A percentile compares a stretch with the other conserved stretches of the same genome.
Conservation (phyloP, 2,888 invertebrate genomes). For the Tetropium fuscum region DNA sequence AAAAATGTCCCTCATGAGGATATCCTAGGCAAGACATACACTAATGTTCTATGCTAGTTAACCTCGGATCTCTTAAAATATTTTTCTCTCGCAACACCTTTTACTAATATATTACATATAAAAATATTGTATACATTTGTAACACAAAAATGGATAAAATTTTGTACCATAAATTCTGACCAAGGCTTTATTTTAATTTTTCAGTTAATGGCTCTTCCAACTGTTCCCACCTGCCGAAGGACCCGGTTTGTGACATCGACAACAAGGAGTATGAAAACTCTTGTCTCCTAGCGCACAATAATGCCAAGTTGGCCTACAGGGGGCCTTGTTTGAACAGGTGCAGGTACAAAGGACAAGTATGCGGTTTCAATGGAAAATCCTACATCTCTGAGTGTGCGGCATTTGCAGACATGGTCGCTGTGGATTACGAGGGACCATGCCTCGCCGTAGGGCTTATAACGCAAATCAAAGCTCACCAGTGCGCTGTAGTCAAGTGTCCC, state of each 20-base stretch:
- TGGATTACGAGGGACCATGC: slow-evolving; percentile 88
- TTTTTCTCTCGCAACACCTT: no score
- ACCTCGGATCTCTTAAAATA: no score
- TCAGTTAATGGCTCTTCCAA: slow-evolving; percentile 73
- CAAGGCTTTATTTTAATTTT: slow-evolving; percentile 18
- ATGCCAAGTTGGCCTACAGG: slow-evolving; percentile 80
- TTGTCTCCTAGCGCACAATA: slow-evolving; percentile 78
- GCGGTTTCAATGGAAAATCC: slow-evolving; percentile 89
- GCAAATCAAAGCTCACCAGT: slow-evolving; percentile 76
- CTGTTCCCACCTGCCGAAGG: slow-evolving; percentile 70
- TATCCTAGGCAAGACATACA: no score
- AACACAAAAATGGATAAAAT: no score
- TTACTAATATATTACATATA: no score
- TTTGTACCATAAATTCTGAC: not conserved
- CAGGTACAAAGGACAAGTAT: slow-evolving; percentile 76
- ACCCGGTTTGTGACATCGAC: slow-evolving; percentile 83
- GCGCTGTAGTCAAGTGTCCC: slow-evolving; percentile 79
- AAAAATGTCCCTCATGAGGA: no score
- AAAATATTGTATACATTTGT: no score
- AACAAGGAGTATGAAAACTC: slow-evolving; percentile 79
- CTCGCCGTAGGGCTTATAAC: slow-evolving; percentile 79
- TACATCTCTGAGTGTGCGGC: slow-evolving; percentile 90
- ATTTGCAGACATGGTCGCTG: slow-evolving; percentile 79
- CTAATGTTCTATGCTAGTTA: no score
- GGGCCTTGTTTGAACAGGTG: slow-evolving; percentile 82